Evolutionary conservation across 2,888 invertebrate genomes (phyloP).

Genomic region (Myopa testacea): DNA sequence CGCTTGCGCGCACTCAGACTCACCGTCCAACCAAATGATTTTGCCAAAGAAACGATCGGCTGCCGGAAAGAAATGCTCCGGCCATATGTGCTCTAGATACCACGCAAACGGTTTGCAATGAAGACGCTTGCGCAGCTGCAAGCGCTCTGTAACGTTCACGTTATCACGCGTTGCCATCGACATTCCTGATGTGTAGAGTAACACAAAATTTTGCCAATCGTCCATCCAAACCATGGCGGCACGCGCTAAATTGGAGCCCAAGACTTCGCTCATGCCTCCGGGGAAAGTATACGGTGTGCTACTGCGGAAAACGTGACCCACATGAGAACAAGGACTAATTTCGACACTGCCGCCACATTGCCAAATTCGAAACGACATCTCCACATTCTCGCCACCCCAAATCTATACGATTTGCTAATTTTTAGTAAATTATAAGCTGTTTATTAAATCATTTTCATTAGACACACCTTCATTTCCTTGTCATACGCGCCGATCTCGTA

Average conservation of each 20-base stretch:
- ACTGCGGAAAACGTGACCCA: constrained; percentile 92
- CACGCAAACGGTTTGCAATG: constrained; percentile 90
- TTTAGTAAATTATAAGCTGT: not conserved
- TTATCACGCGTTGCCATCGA: constrained; percentile 60
- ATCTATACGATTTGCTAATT: constrained; percentile 69
- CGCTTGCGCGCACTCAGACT: constrained; percentile 57
- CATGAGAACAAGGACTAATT: constrained; percentile 92
- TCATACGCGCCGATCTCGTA: constrained; percentile 90
- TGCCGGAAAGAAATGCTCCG: constrained; percentile 94
- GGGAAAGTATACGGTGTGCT: constrained; percentile 96
- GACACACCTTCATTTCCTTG: constrained; percentile 81
- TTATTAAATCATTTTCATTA: not conserved
- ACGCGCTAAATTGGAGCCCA: constrained; percentile 90
- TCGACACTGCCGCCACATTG: constrained; percentile 93
- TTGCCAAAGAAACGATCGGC: constrained; percentile 90
- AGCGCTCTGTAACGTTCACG: constrained; percentile 72
- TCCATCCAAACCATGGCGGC: constrained; percentile 99
- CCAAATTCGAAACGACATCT: constrained; percentile 97
- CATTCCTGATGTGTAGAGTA: constrained; percentile 82
- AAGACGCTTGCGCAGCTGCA: constrained; percentile 77
- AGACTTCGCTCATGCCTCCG: constrained; percentile 83
- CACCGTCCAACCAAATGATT: constrained; percentile 71
- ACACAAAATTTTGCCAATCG: constrained; percentile 93
- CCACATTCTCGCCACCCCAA: constrained; percentile 99
- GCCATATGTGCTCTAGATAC: constrained; percentile 96